These are phyloP conservation scores for Corythaixoides concolor DNA, from an alignment of 2,113 vertebrate species.

Conservation along the genomic window DNA sequence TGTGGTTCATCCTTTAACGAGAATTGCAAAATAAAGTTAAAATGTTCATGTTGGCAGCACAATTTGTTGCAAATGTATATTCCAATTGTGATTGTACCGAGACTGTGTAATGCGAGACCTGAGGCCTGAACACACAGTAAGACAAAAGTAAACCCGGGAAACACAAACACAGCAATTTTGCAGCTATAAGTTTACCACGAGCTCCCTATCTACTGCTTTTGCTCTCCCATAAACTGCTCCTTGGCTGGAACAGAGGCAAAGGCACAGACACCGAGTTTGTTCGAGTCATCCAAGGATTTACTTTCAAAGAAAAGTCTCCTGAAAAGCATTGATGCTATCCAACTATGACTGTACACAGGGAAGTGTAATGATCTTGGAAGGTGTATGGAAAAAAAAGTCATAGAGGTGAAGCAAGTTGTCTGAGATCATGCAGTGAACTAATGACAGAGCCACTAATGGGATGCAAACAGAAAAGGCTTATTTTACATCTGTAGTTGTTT, in stretches of 20 bases:
- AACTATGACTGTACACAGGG: not conserved
- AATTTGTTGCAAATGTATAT: not conserved
- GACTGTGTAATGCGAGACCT: not conserved
- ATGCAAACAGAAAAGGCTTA: not conserved
- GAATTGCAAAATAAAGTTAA: not conserved
- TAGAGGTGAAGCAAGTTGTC: not conserved
- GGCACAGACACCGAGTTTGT: not conserved
- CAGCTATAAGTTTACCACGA: not conserved
- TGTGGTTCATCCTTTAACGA: not conserved
- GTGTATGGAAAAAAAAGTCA: not conserved
- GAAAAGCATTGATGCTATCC: not conserved
- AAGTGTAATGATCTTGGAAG: not conserved
- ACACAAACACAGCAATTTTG: not conserved
- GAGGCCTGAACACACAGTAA: not conserved
- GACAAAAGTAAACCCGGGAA: not conserved
- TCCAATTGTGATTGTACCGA: not conserved
- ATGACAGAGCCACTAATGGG: not conserved
- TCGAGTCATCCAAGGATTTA: not conserved
- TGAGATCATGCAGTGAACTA: not conserved
- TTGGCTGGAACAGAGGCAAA: not conserved
- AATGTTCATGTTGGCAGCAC: not conserved
- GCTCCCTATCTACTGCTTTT: not conserved
- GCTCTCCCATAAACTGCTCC: not conserved
- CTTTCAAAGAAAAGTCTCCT: not conserved
- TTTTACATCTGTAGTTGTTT: not conserved